Conservation (phyloP, 2,888 invertebrate genomes). For the Dolichomitus sp. region DNA sequence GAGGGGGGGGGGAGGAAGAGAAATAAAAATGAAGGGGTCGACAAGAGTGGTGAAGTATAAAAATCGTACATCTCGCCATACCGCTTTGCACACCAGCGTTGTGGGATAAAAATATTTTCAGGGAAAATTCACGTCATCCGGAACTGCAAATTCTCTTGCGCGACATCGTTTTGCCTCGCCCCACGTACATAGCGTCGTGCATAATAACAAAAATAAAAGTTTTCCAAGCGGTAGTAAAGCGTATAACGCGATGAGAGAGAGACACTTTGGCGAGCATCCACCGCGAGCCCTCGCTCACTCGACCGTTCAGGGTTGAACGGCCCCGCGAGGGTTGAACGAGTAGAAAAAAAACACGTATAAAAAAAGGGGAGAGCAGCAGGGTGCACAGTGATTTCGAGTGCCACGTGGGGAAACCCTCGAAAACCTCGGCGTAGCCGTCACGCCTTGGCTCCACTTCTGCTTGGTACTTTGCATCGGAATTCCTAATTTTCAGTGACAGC, state of each 20-base stretch:
- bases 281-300: constrained; percentile 50
- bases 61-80: constrained; percentile 32
- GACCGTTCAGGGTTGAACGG: constrained; percentile 62
- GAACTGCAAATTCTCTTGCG: constrained; percentile 47
- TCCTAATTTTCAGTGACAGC: constrained; percentile 47
- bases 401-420: constrained; percentile 32
- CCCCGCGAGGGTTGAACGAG: constrained; percentile 52
- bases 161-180: constrained; percentile 40
- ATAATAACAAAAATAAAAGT: constrained; percentile 47
- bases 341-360: constrained; percentile 35
- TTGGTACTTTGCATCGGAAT: constrained; percentile 41
- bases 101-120: constrained; percentile 42
- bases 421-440: not conserved
- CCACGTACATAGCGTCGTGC: constrained; percentile 4
- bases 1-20: constrained; percentile 5
- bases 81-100: constrained; percentile 5
- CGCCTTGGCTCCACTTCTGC: constrained; percentile 7
- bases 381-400: constrained; percentile 55
- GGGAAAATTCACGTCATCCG: constrained; percentile 50
- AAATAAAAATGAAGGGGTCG: constrained; percentile 31
- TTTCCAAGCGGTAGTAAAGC: constrained; percentile 53
- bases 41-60: constrained; percentile 21
- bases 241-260: constrained; percentile 54
- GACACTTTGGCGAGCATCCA: constrained; percentile 68
- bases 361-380: constrained; percentile 24